phyloP scores from a whole-genome alignment of 2,888 invertebrate species.

The Scrobipalpa costella region DNA sequence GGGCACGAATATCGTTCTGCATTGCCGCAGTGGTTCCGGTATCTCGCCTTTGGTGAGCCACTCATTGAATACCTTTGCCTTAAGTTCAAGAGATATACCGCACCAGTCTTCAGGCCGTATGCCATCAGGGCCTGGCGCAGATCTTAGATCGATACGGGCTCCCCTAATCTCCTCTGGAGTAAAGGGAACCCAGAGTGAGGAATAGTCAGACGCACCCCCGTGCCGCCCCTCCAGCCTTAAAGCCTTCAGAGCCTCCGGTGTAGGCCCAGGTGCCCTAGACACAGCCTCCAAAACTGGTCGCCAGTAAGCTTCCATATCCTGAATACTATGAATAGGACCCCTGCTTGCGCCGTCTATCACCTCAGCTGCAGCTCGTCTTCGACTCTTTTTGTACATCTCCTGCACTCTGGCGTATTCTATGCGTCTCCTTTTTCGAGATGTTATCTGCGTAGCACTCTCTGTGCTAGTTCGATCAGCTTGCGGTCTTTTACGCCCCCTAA shows the following conservation, averaged over 20 bases:
- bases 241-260: slow-evolving; percentile 8
- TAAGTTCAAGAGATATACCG: background rate
- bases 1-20: background rate
- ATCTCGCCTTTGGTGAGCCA: background rate
- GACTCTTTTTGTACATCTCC: background rate
- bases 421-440: background rate
- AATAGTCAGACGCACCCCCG: slow-evolving; percentile 2
- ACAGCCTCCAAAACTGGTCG: background rate
- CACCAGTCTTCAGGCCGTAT: background rate
- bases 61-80: background rate
- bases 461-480: background rate
- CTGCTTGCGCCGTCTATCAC: slow-evolving; percentile 2
- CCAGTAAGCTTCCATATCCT: background rate
- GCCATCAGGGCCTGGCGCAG: too few species aligned
- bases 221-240: background rate
- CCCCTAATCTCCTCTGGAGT: background rate
- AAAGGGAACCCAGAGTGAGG: background rate
- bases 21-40: background rate
- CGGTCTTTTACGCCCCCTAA: background rate
- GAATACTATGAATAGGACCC: background rate
- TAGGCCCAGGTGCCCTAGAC: background rate
- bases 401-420: background rate
- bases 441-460: background rate
- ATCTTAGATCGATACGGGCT: background rate
- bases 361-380: background rate